These are phyloP conservation scores for Scleropages formosus DNA, from an alignment of 2,797 vertebrate species.

Conservation along the genomic window DNA sequence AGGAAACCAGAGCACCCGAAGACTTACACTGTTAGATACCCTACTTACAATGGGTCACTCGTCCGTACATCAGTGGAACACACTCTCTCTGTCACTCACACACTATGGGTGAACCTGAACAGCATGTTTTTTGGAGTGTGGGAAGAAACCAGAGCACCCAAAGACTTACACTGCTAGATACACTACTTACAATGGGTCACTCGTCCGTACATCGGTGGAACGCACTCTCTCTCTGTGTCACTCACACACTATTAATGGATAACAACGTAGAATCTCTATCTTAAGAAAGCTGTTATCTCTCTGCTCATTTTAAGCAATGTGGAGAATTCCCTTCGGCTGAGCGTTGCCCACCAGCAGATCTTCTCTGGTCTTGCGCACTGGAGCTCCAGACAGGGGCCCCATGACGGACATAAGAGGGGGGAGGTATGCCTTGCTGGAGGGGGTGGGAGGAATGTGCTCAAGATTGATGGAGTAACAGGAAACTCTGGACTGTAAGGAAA, in stretches of 20 bases:
- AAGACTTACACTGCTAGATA: no score
- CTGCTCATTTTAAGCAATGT: not conserved
- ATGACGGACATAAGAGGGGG: slow-evolving; percentile 8
- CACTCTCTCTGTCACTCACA: no score
- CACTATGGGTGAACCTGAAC: no score
- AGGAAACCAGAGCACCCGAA: no score
- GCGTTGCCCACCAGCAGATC: slow-evolving; percentile 26
- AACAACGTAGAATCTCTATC: not conserved
- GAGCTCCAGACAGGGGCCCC: slow-evolving; percentile 44
- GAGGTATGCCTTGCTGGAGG: slow-evolving; percentile 25
- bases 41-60: no score
- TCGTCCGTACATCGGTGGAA: no score
- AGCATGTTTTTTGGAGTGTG: no score
- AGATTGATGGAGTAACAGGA: slow-evolving; percentile 49
- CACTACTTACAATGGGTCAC: no score
- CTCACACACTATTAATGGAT: not conserved
- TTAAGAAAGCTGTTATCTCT: not conserved
- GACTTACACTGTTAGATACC: no score
- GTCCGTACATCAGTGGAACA: no score
- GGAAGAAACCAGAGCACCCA: no score
- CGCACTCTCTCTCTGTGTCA: no score
- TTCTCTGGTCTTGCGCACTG: slow-evolving; percentile 26
- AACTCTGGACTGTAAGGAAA: slow-evolving; percentile 40
- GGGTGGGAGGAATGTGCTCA: slow-evolving; percentile 20
- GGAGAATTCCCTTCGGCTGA: not conserved